These are phyloP conservation scores for Lamprotornis superbus DNA, from an alignment of 2,113 vertebrate genomes.

Conservation along the genomic window DNA sequence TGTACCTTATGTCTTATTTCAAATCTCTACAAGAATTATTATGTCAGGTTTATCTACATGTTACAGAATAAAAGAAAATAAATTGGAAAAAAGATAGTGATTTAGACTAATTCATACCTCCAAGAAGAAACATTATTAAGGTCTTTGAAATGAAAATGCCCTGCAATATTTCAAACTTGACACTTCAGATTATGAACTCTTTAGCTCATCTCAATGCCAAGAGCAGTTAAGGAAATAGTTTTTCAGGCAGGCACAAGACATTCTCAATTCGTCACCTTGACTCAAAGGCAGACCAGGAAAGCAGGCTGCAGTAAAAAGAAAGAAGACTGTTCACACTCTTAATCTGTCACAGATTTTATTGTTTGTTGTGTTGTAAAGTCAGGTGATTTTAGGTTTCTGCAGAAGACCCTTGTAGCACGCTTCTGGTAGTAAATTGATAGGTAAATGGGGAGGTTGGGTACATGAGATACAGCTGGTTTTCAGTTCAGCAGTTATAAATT, in stretches of 20 bases:
- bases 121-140: background rate
- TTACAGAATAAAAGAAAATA: background rate
- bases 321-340: background rate
- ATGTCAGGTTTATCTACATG: background rate
- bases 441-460: background rate
- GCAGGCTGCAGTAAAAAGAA: background rate
- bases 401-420: background rate
- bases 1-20: background rate
- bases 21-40: background rate
- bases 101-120: background rate
- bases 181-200: background rate
- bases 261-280: background rate
- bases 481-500: background rate
- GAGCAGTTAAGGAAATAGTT: background rate
- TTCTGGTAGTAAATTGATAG: background rate
- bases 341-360: background rate
- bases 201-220: background rate
- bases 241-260: background rate
- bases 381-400: background rate
- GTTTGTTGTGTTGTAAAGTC: background rate
- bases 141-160: background rate
- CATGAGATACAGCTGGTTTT: background rate
- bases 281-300: background rate
- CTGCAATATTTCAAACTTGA: background rate
- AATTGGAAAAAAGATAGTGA: background rate